phyloP scores from a whole-genome alignment of 2,113 vertebrate species.

The Rhineura floridana region DNA sequence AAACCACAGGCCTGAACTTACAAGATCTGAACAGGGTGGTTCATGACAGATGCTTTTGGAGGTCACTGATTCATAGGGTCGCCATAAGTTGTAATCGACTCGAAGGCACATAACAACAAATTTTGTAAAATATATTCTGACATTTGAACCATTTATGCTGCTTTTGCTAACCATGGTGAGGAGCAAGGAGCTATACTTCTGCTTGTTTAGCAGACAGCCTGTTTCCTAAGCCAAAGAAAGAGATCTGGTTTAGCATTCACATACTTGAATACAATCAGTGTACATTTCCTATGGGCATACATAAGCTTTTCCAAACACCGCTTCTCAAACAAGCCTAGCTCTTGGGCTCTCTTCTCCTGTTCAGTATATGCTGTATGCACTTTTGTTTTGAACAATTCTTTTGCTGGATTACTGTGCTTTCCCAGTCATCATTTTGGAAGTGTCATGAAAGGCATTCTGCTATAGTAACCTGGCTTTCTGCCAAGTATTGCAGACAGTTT shows the following conservation, averaged over 20 bases:
- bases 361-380: neutral
- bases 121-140: no score
- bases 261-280: neutral
- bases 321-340: neutral
- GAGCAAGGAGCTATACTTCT: neutral
- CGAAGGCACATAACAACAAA: no score
- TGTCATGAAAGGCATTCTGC: constrained; percentile 14
- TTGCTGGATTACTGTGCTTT: neutral
- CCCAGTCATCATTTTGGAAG: neutral
- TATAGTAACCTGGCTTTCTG: constrained; percentile 11
- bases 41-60: no score
- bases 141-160: no score
- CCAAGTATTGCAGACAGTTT: constrained; percentile 14
- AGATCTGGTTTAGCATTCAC: neutral
- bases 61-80: no score
- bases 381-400: neutral
- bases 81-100: no score
- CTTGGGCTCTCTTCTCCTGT: rapidly evolving
- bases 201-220: neutral
- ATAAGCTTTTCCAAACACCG: neutral
- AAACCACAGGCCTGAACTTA: no score
- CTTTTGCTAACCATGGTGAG: no score
- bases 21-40: no score
- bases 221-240: neutral
- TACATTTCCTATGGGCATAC: neutral